Base-by-base conservation (phyloP, 2,113 vertebrate genomes). In the Campylomormyrus tamandua region DNA sequence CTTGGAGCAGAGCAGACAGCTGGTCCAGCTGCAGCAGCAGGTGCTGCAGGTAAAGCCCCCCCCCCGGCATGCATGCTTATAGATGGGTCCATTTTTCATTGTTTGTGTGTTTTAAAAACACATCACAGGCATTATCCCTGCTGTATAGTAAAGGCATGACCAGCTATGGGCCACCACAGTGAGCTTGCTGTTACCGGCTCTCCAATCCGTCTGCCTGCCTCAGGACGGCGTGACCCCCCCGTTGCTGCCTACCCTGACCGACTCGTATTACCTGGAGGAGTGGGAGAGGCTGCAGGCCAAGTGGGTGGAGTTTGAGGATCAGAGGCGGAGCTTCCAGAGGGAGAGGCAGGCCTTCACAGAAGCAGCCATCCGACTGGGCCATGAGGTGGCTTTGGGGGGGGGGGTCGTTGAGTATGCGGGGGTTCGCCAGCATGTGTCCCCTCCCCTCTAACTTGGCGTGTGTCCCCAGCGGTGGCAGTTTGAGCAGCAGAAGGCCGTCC, bases 331-430 rank as follows among this genome's bases (percentile, higher is more conserved):
- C 5, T 96, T 97, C 91, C 94, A 96, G 89, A 92, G n/a, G 21
- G 96, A 97, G 92, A 92, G 96, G 50, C 88, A 93, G 86, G 93
- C 93, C 31, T 96, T 97, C 91, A 96, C 96, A 0, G 95, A 97
- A 0, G 96, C 96, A 0, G 96, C 96, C 45, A 96, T 97, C 87
- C 92, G 95, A 85, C 91, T 97, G 49, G 96, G 96, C 50, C 94
- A 80, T 10, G 96, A 97, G 95, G 96, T 96, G 88, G 87, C 58
- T 66, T 9, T 46, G n/a, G 52, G 3, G 24, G 2, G 5, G 49
- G 4, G 11, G 3, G 52, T 53, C 15, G 19, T 3, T 2, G 2
- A 17, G 3, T 19, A 5, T n/a, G 35, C 52, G 0, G 50, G 11
- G 10, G 24, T 9, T 27, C 10, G 8, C 2, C 27, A 45, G 7